Evolutionary conservation across 2,888 invertebrate species (phyloP), one percentile per base, ranked within the genome.

Genomic region (Pecten maximus): DNA sequence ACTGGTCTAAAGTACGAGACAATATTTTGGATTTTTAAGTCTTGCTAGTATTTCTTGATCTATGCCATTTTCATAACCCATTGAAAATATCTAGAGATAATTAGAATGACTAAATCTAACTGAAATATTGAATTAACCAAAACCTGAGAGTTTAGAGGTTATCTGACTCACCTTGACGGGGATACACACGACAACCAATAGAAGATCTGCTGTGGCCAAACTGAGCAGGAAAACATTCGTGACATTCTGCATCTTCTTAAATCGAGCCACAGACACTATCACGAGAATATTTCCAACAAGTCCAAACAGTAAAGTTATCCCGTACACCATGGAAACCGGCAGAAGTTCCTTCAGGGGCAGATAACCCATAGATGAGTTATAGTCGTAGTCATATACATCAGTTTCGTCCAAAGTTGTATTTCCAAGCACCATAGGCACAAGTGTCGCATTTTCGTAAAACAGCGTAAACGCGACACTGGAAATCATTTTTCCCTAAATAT

Each of bases 221-320:
- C 98, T 98, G 39, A 98, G 97, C 86, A 98, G 97, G 95, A 98
- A 98, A 88, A 98, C 97, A 95, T 98, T 98, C 40, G 98, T 98
- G 87, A 97, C 97, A 94, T 97, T 97, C 95, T 97, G 97, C 97
- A 98, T 97, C 89, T 97, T 96, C 90, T 97, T 96, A 95, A 97
- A 97, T 89, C 97, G 96, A 88, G 97, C 97, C 48, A 97, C 97
- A 35, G 97, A 97, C 94, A 97, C 97, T 91, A 97, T 97, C 92
- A 97, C 97, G 90, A 97, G 96, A 12, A 96, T 93, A 95, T 98
- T 97, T 93, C 98, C 98, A n/a, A 97, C 96, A 87, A 98, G 96
- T 60, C 98, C 98, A 50, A 98, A 96, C 89, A 97, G 95, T 94
- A 98, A 97, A 0, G 98, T 98, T 54, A 98, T 95, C 12, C 97